Base-by-base conservation (phyloP, 2,888 invertebrate species). In the Timandra comae region DNA sequence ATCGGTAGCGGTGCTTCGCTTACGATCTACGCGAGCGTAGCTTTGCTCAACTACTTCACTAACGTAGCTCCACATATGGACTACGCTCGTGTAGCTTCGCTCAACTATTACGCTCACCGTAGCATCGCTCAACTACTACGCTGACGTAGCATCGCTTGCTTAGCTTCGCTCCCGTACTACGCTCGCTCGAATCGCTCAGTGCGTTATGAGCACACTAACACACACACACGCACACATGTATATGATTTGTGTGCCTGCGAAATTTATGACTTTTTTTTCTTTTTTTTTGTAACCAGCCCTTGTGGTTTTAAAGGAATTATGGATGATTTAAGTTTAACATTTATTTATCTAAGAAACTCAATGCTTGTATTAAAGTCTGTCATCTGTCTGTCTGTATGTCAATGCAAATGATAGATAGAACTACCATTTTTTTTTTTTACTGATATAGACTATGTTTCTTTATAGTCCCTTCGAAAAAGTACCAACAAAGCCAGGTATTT, bases 221-320 rank as follows among this genome's bases (percentile, higher is more conserved):
- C 74, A 80, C 80, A 81, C 80, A 68, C 70, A 62, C 75, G 63
- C 79, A 76, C 74, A 74, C 77, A 66, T 64, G 57, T 40, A 16
- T 16, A 51, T 40, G 43, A 46, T 50, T 52, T 60, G 69, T 53
- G 66, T 68, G 78, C 56, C 78, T 73, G 79, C 73, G 78, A 80
- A 77, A 77, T 63, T 44, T 41, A 33, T 38, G 39, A 43, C 49
- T 35, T 33, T 30, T 26, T 27, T 38, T 26, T 7, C 19, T 28
- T 26, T 28, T n/a, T n/a, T n/a, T n/a, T 12, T 21, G 31, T 12
- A 10, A 36, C 38, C 64, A 63, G 43, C 47, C 51, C 50, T 25
- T 31, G 40, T 55, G 60, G 62, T 33, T 29, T 38, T 20, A 20
- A 7, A 7, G 7, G 2, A 20, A 20, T 20, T 20, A 20, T 7